Percentiles rank a stretch among this genome's conserved stretches.
Conservation (phyloP, 2,888 invertebrate species). For the Falcaria lacertinaria region DNA sequence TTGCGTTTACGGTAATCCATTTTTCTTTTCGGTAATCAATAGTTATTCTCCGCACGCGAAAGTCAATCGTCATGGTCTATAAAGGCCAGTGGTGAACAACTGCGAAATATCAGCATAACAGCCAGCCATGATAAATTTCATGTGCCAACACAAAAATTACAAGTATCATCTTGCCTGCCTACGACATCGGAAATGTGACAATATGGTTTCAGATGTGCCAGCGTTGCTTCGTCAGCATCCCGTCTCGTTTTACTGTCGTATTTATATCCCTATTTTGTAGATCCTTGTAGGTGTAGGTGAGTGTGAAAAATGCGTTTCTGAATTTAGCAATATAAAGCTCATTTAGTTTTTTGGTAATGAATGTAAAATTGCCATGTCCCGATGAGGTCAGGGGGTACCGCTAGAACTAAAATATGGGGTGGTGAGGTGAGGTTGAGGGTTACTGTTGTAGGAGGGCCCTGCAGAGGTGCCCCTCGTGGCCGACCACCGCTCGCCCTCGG, state of each 20-base stretch:
- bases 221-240: conserved; percentile 7
- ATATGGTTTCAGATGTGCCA: not conserved
- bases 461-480: conserved; percentile 81
- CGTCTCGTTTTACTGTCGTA: not conserved
- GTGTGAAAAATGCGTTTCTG: too few relatives aligned
- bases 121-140: conserved; percentile 8
- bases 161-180: not conserved
- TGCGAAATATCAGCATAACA: too few relatives aligned
- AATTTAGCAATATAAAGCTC: too few relatives aligned
- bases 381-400: too few relatives aligned
- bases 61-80: not conserved
- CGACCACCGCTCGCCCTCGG: conserved; percentile 92
- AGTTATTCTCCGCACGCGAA: too few relatives aligned
- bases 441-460: conserved; percentile 79
- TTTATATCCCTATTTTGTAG: not conserved
- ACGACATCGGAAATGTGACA: not conserved
- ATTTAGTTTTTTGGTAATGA: not conserved
- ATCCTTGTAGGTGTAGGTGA: not conserved
- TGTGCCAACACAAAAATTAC: not conserved
- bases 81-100: not conserved
- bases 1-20: not conserved
- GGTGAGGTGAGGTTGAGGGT: conserved; percentile 73
- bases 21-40: not conserved
- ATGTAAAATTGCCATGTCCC: not conserved
- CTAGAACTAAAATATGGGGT: conserved; percentile 9